Percentiles rank a stretch among this genome's conserved stretches.
Conservation (phyloP, 1,140 invertebrate species). For the Oryzaephilus surinamensis region DNA sequence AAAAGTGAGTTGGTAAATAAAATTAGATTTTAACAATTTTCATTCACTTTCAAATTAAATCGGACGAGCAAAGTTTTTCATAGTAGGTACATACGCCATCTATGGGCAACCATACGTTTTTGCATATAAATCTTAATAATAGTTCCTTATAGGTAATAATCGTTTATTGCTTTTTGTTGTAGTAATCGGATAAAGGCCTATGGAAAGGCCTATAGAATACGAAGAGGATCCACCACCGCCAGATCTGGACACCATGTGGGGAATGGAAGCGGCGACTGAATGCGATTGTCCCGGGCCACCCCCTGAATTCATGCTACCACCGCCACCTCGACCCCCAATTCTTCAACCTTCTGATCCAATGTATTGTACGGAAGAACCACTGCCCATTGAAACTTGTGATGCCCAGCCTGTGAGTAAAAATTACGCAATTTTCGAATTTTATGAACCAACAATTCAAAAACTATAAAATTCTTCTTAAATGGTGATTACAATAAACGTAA, state of each 20-base stretch:
- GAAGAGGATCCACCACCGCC: constrained; percentile 23
- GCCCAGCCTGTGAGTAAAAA: constrained; percentile 33
- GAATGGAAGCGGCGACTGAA: constrained; percentile 30
- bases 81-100: too few species aligned
- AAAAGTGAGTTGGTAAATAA: too few species aligned
- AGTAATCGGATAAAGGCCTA: constrained; percentile 28
- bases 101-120: too few species aligned
- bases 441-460: neutral
- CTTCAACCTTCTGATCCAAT: constrained; percentile 30
- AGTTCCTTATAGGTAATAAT: too few species aligned
- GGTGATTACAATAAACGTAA: too few species aligned
- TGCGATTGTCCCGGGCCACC: constrained; percentile 35
- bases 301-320: constrained; percentile 32
- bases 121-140: too few species aligned
- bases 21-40: too few species aligned
- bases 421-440: neutral
- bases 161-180: constrained; percentile 16
- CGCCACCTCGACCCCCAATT: constrained; percentile 31
- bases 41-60: too few species aligned
- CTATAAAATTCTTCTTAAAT: neutral
- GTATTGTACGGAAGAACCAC: constrained; percentile 33
- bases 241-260: constrained; percentile 31
- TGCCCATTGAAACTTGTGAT: constrained; percentile 35
- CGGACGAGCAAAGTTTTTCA: too few species aligned
- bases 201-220: constrained; percentile 31